phyloP scores from a whole-genome alignment of 2,888 invertebrate genomes.

The Cryptocheilus praepositus region DNA sequence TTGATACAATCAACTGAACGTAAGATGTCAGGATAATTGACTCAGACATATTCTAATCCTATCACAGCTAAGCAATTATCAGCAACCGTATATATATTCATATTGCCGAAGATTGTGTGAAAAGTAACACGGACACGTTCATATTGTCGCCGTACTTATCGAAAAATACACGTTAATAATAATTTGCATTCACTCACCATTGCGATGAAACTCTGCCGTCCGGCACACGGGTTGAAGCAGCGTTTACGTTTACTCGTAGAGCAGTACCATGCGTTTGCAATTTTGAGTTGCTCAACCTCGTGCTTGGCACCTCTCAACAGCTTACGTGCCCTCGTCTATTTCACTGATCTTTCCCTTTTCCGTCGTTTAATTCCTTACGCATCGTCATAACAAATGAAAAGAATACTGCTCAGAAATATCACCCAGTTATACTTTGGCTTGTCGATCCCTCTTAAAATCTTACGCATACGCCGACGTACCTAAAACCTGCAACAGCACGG shows the following conservation, averaged over 20 bases:
- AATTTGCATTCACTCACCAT: conserved; percentile 60
- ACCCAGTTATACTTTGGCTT: conserved; percentile 64
- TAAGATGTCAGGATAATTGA: no score
- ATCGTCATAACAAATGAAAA: conserved; percentile 18
- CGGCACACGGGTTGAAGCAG: conserved; percentile 51
- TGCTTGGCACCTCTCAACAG: conserved; percentile 1
- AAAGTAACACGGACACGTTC: no score
- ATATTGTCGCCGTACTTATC: no score
- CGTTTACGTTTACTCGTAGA: conserved; percentile 1
- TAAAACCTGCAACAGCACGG: conserved; percentile 40
- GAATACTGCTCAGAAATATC: conserved; percentile 54
- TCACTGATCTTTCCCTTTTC: conserved; percentile 9
- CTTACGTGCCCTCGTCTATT: not conserved
- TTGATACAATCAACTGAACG: no score
- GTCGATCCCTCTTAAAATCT: conserved; percentile 28
- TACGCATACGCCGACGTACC: conserved; percentile 19
- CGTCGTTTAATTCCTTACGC: conserved; percentile 10
- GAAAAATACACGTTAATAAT: not conserved
- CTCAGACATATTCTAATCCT: no score
- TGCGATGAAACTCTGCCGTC: conserved; percentile 61
- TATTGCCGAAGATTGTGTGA: no score
- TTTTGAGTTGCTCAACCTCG: conserved; percentile 3
- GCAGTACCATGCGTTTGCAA: not conserved
- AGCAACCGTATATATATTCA: no score
- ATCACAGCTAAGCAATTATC: no score